Evolutionary conservation across 2,888 invertebrate genomes (phyloP), one percentile per base, ranked within the genome.

Genomic region (Papilio demoleus): DNA sequence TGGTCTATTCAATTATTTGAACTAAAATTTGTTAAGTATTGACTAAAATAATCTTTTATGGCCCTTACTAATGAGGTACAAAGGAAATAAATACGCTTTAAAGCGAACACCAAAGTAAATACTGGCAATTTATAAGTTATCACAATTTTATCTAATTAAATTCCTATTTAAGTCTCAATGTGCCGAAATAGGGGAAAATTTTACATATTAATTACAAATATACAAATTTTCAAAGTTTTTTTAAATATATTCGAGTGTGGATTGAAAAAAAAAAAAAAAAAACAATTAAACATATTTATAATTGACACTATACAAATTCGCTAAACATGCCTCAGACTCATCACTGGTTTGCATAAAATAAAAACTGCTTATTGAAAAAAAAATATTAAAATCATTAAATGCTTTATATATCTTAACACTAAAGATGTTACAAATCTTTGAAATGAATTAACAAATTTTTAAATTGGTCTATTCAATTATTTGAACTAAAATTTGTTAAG

Each of bases 261-360:
- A 22, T 12, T 47, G 9, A 22, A 22, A 47, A 47, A 22, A 6
- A 19, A 50, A 50, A 12, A n/a, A n/a, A n/a, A 47, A 45, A 22
- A 53, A 34, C 40, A 19, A 63, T 50, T 61, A 67, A 12, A 17
- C 17, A 42, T 50, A 61, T 62, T 50, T 47, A 67, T 42, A 67
- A 67, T 67, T 61, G 56, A 67, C 62, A 67, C 40, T 47, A 66
- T 34, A 50, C 2, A 31, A 65, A 65, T 58, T 58, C 45, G 56
- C 53, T 42, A 58, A 19, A 65, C 19, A 40, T 61, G 53, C 50
- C 64, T 27, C 9, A 14, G 64, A 56, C 56, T 38, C 1, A 14
- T 47, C 45, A 63, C 24, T 64, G 53, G 27, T 27, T 4, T 24
- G n/a, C 27, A 6, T 27, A 53, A 14, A 50, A 27, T 27, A 50